Percentiles rank a stretch among this genome's conserved stretches.
Conservation (phyloP, 2,113 vertebrate genomes). For the Uria lomvia region DNA sequence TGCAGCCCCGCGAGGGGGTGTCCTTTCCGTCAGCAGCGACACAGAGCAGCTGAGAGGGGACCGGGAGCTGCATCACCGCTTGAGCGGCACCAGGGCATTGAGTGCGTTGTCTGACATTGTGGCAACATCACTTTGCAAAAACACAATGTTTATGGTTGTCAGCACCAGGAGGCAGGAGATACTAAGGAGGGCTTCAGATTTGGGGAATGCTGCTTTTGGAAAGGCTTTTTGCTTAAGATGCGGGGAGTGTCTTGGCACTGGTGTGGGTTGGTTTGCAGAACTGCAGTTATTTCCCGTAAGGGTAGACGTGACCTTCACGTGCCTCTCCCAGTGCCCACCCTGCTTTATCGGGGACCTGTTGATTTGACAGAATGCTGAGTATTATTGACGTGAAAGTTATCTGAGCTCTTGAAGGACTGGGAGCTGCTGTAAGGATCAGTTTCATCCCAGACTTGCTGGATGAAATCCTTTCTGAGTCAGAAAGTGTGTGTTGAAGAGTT, state of each 20-base stretch:
- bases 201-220: background rate
- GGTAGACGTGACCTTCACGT: background rate
- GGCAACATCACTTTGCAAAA: background rate
- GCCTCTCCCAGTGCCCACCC: background rate
- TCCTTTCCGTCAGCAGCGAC: background rate
- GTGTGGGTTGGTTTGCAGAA: background rate
- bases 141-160: background rate
- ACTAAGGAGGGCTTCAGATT: background rate
- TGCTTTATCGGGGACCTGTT: background rate
- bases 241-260: background rate
- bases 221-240: background rate
- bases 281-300: background rate
- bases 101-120: background rate
- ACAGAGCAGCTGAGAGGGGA: background rate
- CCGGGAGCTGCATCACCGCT: rapidly evolving
- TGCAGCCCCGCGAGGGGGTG: background rate
- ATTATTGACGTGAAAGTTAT: background rate
- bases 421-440: background rate
- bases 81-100: background rate
- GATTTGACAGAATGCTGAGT: background rate
- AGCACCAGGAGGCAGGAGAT: background rate
- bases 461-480: background rate
- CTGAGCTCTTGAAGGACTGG: background rate
- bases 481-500: slow-evolving; percentile 18
- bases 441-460: background rate